Conservation (phyloP, 2,113 vertebrate genomes). For the Thermophis baileyi region DNA sequence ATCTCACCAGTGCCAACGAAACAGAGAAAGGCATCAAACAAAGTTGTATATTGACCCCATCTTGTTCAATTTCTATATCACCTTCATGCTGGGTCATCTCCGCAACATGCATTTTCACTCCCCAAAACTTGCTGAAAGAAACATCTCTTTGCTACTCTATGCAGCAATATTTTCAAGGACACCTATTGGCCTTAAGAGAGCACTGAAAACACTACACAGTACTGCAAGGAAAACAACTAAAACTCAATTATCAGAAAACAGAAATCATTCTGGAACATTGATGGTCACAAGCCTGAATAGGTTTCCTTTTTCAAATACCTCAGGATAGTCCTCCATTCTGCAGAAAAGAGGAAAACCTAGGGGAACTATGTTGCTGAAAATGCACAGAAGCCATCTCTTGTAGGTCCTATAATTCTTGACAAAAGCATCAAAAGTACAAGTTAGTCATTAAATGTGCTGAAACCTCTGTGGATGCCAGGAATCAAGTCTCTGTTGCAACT, state of each 20-base stretch:
- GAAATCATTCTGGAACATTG: background rate
- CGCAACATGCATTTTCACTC: background rate
- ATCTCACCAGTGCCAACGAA: too few relatives aligned
- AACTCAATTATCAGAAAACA: background rate
- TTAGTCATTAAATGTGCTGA: background rate
- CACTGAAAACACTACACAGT: background rate
- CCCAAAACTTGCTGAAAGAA: background rate
- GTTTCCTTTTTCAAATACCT: background rate
- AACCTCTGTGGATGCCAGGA: too few relatives aligned
- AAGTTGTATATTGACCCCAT: background rate
- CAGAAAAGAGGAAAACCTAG: background rate
- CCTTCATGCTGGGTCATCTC: background rate
- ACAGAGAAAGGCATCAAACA: background rate
- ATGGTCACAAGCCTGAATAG: background rate
- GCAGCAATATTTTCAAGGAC: background rate
- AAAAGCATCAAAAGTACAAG: background rate
- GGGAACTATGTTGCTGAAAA: background rate
- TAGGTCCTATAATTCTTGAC: background rate
- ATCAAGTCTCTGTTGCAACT: too few relatives aligned
- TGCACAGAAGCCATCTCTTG: background rate
- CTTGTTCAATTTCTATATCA: background rate
- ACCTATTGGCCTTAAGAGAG: background rate
- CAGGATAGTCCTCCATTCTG: background rate
- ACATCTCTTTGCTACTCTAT: background rate
- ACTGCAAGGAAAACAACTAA: background rate